Evolutionary conservation across 2,888 invertebrate species (phyloP), one percentile per base, ranked within the genome.

Genomic region (Lasioglossum zephyrum): DNA sequence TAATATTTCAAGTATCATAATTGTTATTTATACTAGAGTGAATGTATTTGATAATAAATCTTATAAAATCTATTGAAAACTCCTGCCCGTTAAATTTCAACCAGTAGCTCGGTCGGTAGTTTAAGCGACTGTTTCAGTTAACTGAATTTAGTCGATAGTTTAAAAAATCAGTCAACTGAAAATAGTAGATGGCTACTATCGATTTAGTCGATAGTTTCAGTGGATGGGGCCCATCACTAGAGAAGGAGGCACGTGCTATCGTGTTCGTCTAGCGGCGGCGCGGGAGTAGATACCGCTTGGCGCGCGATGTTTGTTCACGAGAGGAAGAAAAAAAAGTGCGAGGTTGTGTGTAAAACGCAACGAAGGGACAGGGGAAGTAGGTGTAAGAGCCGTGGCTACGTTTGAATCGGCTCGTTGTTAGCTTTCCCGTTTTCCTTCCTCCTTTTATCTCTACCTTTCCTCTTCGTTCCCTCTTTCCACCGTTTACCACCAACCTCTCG

Each of bases 321-420:
- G 76, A 81, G 77, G 44, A 80, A 31, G 66, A 78, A 85, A 84
- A 85, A 85, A 86, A 77, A 84, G 73, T 66, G 70, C 72, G 79
- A 77, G 77, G 57, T 69, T 76, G 70, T 8, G 57, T 53, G 72
- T 31, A 11, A 77, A 78, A 26, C 31, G 49, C 49, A 9, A 63
- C 49, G 66, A 66, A 73, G 73, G 75, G 70, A 36, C 60, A 73
- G 16, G 39, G 39, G 77, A 74, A 26, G 81, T 78, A 81, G 85
- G 82, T 77, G 78, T 70, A 81, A 73, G 81, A 49, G 86, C 82
- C 77, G 70, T 76, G 85, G 78, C 74, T 77, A 44, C 75, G 70
- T 87, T 47, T 93, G 93, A 93, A 93, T 93, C 91, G 91, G 53
- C 89, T 89, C 93, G 86, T 93, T 93, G 93, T 93, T 90, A 88